Conservation (phyloP, 2,888 invertebrate species). For the Torymus auratus region DNA sequence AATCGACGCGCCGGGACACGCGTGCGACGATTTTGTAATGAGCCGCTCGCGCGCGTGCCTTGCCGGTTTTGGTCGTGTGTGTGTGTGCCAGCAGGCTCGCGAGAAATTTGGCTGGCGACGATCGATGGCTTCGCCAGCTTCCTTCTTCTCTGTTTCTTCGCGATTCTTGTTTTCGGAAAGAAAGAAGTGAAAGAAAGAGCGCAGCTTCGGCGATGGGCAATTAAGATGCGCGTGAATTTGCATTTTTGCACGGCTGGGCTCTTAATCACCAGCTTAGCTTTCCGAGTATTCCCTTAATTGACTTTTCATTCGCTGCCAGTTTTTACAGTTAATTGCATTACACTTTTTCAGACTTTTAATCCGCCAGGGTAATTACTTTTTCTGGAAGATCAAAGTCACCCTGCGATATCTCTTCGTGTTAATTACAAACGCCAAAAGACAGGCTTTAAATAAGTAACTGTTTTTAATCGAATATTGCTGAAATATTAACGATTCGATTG, state of each 20-base stretch:
- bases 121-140: background rate
- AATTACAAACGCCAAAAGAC: no score
- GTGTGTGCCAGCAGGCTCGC: background rate
- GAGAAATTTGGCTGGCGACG: slow-evolving; percentile 1
- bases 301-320: background rate
- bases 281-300: slow-evolving; percentile 1
- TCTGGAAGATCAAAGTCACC: no score
- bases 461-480: no score
- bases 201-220: no score
- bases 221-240: background rate
- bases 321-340: background rate
- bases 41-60: no score
- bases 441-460: no score
- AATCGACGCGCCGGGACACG: background rate
- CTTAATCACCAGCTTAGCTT: slow-evolving; percentile 1
- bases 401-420: no score
- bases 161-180: background rate
- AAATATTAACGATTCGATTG: no score
- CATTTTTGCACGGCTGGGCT: background rate
- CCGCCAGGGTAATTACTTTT: no score
- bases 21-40: slow-evolving; percentile 25
- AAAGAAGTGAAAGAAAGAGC: no score
- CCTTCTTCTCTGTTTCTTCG: background rate
- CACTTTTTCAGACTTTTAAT: no score
- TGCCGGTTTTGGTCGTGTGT: slow-evolving; percentile 12